phyloP scores from a whole-genome alignment of 1,140 invertebrate species.

The Cecropterus lyciades region DNA sequence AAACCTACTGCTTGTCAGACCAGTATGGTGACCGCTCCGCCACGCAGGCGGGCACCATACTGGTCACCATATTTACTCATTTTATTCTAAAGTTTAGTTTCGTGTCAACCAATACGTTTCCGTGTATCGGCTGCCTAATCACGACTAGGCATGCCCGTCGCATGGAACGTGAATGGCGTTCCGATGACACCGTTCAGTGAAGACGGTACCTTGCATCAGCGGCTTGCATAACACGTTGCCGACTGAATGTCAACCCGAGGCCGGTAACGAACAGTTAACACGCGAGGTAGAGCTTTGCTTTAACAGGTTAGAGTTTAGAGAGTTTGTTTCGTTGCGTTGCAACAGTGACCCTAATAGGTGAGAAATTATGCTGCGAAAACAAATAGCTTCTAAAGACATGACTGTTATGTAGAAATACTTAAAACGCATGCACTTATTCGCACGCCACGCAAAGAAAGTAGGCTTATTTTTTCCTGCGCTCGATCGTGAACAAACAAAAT shows the following conservation, averaged over 20 bases:
- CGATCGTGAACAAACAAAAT: too few species aligned
- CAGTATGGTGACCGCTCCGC: too few species aligned
- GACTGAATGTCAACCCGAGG: constrained; percentile 70
- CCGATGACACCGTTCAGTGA: constrained; percentile 49
- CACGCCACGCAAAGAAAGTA: too few species aligned
- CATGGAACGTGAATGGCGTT: constrained; percentile 58
- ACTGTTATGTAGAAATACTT: too few species aligned
- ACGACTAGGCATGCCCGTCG: constrained; percentile 50
- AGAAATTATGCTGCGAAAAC: constrained; percentile 15
- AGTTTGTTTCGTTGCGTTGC: neutral
- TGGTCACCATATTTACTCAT: too few species aligned
- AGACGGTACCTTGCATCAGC: constrained; percentile 66
- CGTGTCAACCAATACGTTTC: constrained; percentile 36
- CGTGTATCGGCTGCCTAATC: constrained; percentile 58
- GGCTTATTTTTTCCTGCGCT: too few species aligned
- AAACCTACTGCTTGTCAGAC: too few species aligned
- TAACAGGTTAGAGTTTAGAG: constrained; percentile 29
- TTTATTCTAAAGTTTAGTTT: neutral
- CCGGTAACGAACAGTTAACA: constrained; percentile 48
- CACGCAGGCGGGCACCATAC: too few species aligned
- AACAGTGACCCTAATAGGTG: constrained; percentile 15
- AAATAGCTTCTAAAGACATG: neutral
- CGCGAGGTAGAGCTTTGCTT: constrained; percentile 29
- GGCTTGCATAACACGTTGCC: constrained; percentile 73
- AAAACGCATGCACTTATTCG: too few species aligned